Evolutionary conservation across 2,797 vertebrate species (phyloP), one percentile per base, ranked within the genome.

Genomic region (Phrynocephalus vlangalii): DNA sequence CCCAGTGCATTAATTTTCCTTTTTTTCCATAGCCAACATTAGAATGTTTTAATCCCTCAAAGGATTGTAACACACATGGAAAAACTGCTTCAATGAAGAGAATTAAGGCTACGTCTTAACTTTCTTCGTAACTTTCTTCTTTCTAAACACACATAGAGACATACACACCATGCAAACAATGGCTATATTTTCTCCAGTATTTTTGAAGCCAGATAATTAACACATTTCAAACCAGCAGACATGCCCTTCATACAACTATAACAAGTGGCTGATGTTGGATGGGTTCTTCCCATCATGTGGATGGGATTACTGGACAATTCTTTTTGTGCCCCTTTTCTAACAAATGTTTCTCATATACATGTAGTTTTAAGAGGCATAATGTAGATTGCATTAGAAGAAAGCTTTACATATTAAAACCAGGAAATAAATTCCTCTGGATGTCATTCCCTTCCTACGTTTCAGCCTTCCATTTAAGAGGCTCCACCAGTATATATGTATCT

Each of bases 301-400:
- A 30, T 90, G 0, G 77, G 87, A 93, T 56, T 2, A 0, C 15
- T 50, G 87, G 87, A 90, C 33, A 73, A 91, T 71, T 44, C 63
- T 90, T 33, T 44, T 79, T 84, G 79, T 89, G 87, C 89, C 22
- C 38, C 92, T 85, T 90, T 67, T 63, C 66, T 44, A 44, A 30
- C 6, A 73, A 71, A 75, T 67, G 28, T 22, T 68, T 91, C 82
- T 84, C 86, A 85, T 92, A 89, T 85, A 63, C 86, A 85, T 92
- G 87, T 85, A 63, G 81, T 91, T 94, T 89, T 90, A 93, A 73
- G 83, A 16, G 48, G 26, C 10, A 86, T n/a, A 73, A 85, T 92
- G 84, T 91, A 87, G 85, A 96, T 95, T 92, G 89, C 91, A 94
- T 94, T 96, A 95, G 95, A 90, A 92, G 90, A 71, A 86, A 88